Evolutionary conservation across 2,113 vertebrate genomes (phyloP).

Genomic region (Silurus asotus): DNA sequence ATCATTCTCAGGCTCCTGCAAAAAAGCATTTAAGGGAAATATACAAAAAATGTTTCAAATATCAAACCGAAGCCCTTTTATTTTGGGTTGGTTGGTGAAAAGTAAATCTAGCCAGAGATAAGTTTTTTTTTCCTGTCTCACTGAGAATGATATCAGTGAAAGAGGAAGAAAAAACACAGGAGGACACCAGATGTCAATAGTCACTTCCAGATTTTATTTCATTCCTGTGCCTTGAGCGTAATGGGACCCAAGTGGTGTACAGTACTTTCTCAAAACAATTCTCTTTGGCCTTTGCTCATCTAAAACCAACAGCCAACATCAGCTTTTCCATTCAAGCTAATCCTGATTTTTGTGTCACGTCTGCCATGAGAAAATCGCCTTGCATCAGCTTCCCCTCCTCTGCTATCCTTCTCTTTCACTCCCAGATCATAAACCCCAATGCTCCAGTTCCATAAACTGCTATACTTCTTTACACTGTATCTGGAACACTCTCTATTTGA

Average conservation of each 20-base stretch:
- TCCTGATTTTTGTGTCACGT: constrained; percentile 35
- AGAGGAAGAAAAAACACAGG: background rate
- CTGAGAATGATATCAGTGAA: constrained; percentile 3
- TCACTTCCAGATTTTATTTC: constrained; percentile 13
- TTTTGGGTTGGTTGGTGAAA: constrained; percentile 11
- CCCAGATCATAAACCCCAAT: constrained; percentile 25
- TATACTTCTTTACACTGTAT: constrained; percentile 10
- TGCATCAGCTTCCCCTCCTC: background rate
- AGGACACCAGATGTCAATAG: constrained; percentile 32
- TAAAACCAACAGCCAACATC: constrained; percentile 1
- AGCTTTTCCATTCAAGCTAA: constrained; percentile 45
- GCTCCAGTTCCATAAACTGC: constrained; percentile 12
- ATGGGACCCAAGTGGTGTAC: constrained; percentile 61
- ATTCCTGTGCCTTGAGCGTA: constrained; percentile 66
- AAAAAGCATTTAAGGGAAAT: constrained; percentile 4
- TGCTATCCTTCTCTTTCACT: background rate
- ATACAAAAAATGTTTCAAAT: background rate
- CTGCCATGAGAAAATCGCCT: background rate
- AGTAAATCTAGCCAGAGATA: background rate
- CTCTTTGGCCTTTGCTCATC: constrained; percentile 38
- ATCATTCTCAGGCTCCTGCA: constrained; percentile 7
- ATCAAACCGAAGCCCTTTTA: constrained; percentile 17
- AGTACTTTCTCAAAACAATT: constrained; percentile 28
- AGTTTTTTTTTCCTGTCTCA: constrained; percentile 13
- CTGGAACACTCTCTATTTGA: constrained; percentile 16